Evolutionary conservation across 37 sponge, comb jelly and placozoan species (phyloP).

Genomic region (Ephydatia muelleri): DNA sequence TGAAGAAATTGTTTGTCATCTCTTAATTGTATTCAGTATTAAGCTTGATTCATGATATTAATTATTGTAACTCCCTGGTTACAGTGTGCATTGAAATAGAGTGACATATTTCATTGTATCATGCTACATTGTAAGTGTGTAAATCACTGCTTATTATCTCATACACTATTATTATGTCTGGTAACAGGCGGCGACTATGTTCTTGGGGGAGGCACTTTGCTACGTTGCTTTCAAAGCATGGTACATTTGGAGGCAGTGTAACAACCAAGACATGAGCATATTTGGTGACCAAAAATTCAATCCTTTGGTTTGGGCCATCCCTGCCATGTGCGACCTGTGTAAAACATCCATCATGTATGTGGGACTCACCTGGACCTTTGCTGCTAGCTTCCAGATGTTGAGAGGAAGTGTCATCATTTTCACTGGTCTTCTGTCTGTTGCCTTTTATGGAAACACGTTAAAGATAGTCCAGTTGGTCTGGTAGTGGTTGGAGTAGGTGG

Average conservation of each 20-base stretch:
- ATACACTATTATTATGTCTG: too few relatives aligned
- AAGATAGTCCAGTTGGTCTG: conserved; percentile 63
- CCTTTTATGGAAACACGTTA: conserved; percentile 71
- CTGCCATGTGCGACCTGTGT: conserved; percentile 88
- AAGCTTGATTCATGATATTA: too few relatives aligned
- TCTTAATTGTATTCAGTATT: too few relatives aligned
- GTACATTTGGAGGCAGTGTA: conserved; percentile 35
- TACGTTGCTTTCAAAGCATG: conserved; percentile 76
- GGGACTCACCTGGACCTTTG: conserved; percentile 93
- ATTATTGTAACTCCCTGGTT: too few relatives aligned
- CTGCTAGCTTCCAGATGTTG: conserved; percentile 95
- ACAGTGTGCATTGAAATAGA: too few relatives aligned
- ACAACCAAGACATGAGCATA: conserved; percentile 51
- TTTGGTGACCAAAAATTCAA: conserved; percentile 85
- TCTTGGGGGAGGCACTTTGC: conserved; percentile 92
- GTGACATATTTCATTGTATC: too few relatives aligned
- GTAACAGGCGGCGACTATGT: conserved; percentile 90
- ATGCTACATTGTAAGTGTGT: too few relatives aligned
- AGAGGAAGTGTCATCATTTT: conserved; percentile 96
- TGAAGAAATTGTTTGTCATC: too few relatives aligned
- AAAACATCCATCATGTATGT: conserved; percentile 92
- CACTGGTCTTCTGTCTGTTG: conserved; percentile 92
- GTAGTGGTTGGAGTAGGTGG: too few relatives aligned
- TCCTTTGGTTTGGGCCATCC: conserved; percentile 86
- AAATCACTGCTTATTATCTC: too few relatives aligned